Evolutionary conservation across 2,797 vertebrate genomes (phyloP).

Genomic region (Euthynnus affinis): DNA sequence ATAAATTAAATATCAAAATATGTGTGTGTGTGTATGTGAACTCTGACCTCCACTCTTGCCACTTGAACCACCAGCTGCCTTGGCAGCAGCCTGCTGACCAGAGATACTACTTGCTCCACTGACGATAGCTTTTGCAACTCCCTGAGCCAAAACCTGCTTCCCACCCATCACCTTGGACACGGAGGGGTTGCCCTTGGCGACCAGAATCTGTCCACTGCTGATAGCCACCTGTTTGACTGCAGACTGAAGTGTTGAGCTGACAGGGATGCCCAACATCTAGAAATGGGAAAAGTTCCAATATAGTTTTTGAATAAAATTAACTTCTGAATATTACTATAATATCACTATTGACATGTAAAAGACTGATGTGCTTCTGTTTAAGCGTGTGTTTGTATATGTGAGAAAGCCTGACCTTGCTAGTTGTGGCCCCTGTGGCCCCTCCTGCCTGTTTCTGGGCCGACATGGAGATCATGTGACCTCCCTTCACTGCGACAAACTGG

Average conservation of each 20-base stretch:
- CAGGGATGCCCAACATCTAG: slow-evolving; percentile 94
- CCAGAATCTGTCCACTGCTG: slow-evolving; percentile 96
- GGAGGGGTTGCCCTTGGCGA: slow-evolving; percentile 93
- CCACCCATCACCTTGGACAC: slow-evolving; percentile 93
- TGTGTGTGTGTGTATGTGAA: slow-evolving; percentile 76
- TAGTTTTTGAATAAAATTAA: neutral
- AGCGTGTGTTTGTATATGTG: neutral
- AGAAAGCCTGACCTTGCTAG: slow-evolving; percentile 88
- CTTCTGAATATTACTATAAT: neutral
- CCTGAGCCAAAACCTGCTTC: slow-evolving; percentile 97
- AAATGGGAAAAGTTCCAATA: slow-evolving; percentile 27
- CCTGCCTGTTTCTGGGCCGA: slow-evolving; percentile 93
- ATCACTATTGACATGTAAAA: neutral
- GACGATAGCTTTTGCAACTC: slow-evolving; percentile 97
- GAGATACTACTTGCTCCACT: slow-evolving; percentile 90
- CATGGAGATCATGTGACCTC: slow-evolving; percentile 96
- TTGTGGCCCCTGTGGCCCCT: slow-evolving; percentile 80
- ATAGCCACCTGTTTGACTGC: slow-evolving; percentile 97
- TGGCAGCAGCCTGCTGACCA: slow-evolving; percentile 91
- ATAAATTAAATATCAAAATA: no score
- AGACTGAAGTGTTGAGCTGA: slow-evolving; percentile 92
- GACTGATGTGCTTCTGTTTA: neutral
- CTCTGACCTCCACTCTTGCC: slow-evolving; percentile 94
- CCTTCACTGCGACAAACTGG: slow-evolving; percentile 96
- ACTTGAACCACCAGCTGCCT: slow-evolving; percentile 88